Conservation (phyloP, 2,113 vertebrate genomes). For the Azemiops feae region DNA sequence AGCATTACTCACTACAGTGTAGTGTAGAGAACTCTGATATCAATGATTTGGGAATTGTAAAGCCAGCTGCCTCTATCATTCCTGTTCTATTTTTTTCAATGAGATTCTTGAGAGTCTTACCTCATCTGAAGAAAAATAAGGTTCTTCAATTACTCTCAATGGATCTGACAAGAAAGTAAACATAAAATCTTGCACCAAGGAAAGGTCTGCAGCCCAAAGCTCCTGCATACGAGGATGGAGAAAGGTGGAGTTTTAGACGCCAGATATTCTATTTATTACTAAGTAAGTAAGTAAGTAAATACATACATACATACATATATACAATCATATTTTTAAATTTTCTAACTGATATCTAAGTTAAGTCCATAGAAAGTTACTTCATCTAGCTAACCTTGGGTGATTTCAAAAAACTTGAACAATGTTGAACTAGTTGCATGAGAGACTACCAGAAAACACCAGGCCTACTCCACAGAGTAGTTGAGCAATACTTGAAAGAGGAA, state of each 20-base stretch:
- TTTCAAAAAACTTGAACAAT: no score
- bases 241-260: neutral
- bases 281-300: no score
- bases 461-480: neutral
- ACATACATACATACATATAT: no score
- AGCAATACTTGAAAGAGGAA: neutral
- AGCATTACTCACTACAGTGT: neutral
- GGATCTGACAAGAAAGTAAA: slow-evolving; percentile 91
- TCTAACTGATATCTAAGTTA: no score
- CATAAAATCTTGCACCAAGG: slow-evolving; percentile 93
- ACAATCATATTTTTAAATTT: no score
- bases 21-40: neutral
- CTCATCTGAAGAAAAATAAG: slow-evolving; percentile 90
- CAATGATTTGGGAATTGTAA: neutral
- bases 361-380: no score
- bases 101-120: slow-evolving; percentile 62
- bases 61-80: neutral
- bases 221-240: slow-evolving; percentile 73
- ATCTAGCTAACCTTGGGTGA: no score
- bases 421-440: no score
- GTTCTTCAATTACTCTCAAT: slow-evolving; percentile 92
- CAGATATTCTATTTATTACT: neutral
- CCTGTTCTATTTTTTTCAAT: neutral
- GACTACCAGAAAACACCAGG: neutral
- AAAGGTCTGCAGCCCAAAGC: slow-evolving; percentile 84